These are phyloP conservation scores for Danionella cerebrum DNA, from an alignment of 2,113 vertebrate genomes.

Conservation along the genomic window DNA sequence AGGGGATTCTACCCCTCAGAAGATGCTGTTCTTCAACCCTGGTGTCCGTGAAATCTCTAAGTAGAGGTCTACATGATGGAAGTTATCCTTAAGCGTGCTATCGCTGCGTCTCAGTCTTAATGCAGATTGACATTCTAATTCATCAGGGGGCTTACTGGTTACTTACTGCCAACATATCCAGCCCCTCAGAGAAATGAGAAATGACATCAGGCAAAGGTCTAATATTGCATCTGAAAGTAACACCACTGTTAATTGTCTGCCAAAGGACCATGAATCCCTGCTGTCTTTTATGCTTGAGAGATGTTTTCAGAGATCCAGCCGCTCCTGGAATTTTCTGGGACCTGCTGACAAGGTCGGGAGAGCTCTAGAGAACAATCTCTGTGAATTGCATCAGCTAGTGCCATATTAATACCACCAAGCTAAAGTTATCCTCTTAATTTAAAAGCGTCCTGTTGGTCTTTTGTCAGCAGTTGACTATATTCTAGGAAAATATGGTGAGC, in stretches of 20 bases:
- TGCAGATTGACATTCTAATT: slow-evolving; percentile 39
- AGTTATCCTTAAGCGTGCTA: background rate
- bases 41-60: too few species aligned
- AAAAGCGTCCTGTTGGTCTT: background rate
- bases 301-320: background rate
- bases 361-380: background rate
- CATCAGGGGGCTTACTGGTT: slow-evolving; percentile 19
- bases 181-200: slow-evolving; percentile 30
- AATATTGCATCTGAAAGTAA: slow-evolving; percentile 37
- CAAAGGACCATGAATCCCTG: slow-evolving; percentile 2
- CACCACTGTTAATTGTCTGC: slow-evolving; percentile 25
- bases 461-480: background rate
- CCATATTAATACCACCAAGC: background rate
- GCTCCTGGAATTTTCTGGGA: background rate
- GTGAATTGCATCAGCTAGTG: slow-evolving; percentile 3
- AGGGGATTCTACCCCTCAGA: background rate
- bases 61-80: background rate
- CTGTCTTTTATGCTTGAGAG: background rate
- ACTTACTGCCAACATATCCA: slow-evolving; percentile 25
- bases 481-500: background rate
- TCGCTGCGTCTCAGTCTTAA: slow-evolving; percentile 17
- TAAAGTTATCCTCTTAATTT: slow-evolving; percentile 3
- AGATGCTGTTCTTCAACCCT: too few species aligned
- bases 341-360: slow-evolving; percentile 7
- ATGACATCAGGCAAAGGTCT: slow-evolving; percentile 26